These are phyloP conservation scores for Cyclura pinguis DNA, from an alignment of 2,797 vertebrate species.

Conservation along the genomic window DNA sequence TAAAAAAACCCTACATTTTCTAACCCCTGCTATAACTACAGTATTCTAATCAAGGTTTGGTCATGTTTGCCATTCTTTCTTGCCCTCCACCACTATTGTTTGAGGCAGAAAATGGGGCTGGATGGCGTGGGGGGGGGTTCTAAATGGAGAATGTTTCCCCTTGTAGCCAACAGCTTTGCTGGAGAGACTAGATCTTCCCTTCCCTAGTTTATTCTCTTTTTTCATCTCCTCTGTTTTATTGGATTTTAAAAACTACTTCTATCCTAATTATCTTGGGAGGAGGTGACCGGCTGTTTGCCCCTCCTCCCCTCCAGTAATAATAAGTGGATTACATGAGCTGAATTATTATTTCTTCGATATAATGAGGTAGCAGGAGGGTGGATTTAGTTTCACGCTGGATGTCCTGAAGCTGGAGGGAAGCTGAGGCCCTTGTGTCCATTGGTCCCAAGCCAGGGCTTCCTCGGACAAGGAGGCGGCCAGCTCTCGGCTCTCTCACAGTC, in stretches of 20 bases:
- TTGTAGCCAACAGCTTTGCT: not conserved
- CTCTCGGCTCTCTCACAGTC: no score
- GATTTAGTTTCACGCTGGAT: not conserved
- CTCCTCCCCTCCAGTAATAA: not conserved
- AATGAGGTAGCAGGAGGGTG: no score
- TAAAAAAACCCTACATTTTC: no score
- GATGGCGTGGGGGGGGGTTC: not conserved
- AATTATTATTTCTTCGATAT: slow-evolving; percentile 23
- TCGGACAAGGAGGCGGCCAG: not conserved
- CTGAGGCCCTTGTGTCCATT: not conserved
- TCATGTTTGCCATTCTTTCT: not conserved
- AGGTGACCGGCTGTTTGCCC: not conserved
- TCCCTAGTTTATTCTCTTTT: slow-evolving; percentile 45
- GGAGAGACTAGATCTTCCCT: no score
- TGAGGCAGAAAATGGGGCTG: no score
- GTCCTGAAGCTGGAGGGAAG: no score
- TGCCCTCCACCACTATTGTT: not conserved
- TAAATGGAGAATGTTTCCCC: not conserved
- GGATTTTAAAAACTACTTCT: slow-evolving; percentile 41
- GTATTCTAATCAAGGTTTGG: not conserved
- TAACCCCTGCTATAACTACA: no score
- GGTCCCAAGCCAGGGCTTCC: not conserved
- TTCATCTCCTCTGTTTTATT: slow-evolving; percentile 46
- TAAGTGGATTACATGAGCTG: slow-evolving; percentile 51
- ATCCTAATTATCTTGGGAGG: slow-evolving; percentile 53